Evolutionary conservation across 2,888 invertebrate genomes (phyloP), one percentile per base, ranked within the genome.

Genomic region (Hirtodrosophila histrioides): DNA sequence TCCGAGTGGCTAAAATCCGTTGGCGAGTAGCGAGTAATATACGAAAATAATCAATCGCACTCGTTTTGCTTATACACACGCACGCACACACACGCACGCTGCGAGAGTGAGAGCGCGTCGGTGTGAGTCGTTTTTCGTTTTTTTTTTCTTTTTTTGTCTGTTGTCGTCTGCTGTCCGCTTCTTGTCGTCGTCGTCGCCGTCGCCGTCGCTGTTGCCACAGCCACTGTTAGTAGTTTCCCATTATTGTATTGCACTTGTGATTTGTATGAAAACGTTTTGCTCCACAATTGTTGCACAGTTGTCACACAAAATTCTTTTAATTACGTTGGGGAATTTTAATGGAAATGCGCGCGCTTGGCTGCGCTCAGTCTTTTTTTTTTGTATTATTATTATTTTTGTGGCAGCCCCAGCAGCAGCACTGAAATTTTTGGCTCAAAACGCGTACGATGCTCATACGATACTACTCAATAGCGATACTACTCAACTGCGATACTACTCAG

Each of bases 11-110:
- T 5, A 39, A 66, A 43, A 43, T 29, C 27, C 55, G 54, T 51
- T 71, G 53, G 62, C 62, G 50, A 48, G 74, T 48, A 58, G 43
- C 73, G 57, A 72, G 69, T 53, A 72, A 44, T 36, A 40, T 43
- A 54, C 41, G 51, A 76, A 78, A 76, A 76, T 76, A 76, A 76
- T 76, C 78, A 75, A 76, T 76, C 78, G 66, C 79, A 78, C 79
- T 78, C 76, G 79, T 77, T 79, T 75, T 44, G 31, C 74, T 62
- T 55, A 67, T 79, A 70, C 73, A 73, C 69, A 79, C 71, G 53
- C 51, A 44, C 54, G 37, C 67, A 43, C 36, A 48, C 61, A 50
- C 58, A 37, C 57, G 29, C 44, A 63, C 79, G 57, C 56, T 17
- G 46, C 37, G 33, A 41, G 45, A 41, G 54, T n/a, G 44, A 48